A percentile compares a stretch with the other conserved stretches of the same genome.
Evolutionary conservation across 2,888 invertebrate genomes (phyloP).

Genomic region (Myopa testacea): DNA sequence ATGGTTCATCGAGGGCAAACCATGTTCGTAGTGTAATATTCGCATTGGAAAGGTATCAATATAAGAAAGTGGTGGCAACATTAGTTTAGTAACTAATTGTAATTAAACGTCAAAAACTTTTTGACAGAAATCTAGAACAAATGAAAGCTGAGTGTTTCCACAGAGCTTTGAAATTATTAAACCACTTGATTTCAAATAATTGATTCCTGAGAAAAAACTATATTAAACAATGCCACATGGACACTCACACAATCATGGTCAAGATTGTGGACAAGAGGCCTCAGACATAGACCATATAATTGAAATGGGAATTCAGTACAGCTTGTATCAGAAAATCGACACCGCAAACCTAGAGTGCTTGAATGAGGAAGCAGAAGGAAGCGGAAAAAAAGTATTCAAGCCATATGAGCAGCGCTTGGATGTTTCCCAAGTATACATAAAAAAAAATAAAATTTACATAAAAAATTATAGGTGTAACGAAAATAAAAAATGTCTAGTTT

Average conservation of each 20-base stretch:
- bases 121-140: no score
- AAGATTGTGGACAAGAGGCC: constrained; percentile 65
- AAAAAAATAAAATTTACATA: no score
- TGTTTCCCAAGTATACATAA: constrained; percentile 75
- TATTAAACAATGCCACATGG: constrained; percentile 62
- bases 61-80: no score
- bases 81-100: no score
- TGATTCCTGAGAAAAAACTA: no score
- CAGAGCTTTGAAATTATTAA: no score
- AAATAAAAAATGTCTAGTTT: constrained; percentile 72
- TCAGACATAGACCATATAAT: constrained; percentile 63
- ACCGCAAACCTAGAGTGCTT: constrained; percentile 87
- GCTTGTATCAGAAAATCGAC: constrained; percentile 91
- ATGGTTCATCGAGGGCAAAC: no score
- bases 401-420: constrained; percentile 89
- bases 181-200: no score
- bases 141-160: no score
- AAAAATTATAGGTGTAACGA: background rate
- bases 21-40: no score
- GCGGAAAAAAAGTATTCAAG: constrained; percentile 91
- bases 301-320: constrained; percentile 70
- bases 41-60: no score
- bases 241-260: constrained; percentile 64
- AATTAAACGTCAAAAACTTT: no score
- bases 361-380: constrained; percentile 88